Evolutionary conservation across 2,113 vertebrate genomes (phyloP).

Genomic region (Lontra canadensis): DNA sequence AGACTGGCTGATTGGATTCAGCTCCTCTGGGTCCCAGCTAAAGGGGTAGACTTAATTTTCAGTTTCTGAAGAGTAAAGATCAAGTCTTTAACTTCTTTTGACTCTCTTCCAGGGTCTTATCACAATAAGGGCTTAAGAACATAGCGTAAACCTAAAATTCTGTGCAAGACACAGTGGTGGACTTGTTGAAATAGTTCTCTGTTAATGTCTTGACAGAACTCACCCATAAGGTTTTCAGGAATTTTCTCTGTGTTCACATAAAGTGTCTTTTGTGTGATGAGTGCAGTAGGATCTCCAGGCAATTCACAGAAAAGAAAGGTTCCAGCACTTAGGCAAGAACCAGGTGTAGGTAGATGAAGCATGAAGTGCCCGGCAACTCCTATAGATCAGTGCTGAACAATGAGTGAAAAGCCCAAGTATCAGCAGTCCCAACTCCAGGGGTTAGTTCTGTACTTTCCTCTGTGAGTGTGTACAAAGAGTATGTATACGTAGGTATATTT

Average conservation of each 20-base stretch:
- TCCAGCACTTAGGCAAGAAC: not conserved
- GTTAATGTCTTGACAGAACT: not conserved
- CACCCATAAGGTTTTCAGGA: not conserved
- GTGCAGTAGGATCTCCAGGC: not conserved
- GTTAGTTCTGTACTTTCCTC: not conserved
- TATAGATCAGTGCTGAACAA: not conserved
- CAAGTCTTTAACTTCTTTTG: not conserved
- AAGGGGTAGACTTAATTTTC: not conserved
- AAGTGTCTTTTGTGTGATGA: not conserved
- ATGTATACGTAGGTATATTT: not conserved
- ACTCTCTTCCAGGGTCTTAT: not conserved
- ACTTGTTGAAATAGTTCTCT: not conserved
- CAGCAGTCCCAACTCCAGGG: not conserved
- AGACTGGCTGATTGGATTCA: not conserved
- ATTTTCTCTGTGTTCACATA: not conserved
- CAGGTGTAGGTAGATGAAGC: not conserved
- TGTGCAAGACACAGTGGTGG: not conserved
- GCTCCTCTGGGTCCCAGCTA: not conserved
- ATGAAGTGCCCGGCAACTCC: not conserved
- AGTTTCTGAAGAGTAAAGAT: not conserved
- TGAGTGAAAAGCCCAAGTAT: not conserved
- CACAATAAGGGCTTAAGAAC: not conserved
- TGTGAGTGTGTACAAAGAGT: not conserved
- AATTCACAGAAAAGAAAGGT: not conserved
- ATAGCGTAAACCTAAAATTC: not conserved